phyloP scores from a whole-genome alignment of 1,140 invertebrate genomes.

The Mizuhopecten yessoensis region DNA sequence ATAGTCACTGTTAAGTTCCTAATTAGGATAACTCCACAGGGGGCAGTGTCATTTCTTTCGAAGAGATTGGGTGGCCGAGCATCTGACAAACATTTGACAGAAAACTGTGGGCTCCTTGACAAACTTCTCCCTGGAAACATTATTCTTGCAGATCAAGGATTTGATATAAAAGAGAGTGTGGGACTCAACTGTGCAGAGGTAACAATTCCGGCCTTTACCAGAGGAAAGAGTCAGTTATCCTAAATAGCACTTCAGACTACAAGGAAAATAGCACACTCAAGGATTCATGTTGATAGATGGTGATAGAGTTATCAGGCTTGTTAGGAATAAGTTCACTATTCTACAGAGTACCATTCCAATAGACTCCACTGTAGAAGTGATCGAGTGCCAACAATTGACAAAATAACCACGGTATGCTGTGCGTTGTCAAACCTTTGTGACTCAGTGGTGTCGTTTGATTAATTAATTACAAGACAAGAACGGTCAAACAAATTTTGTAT shows the following conservation, averaged over 20 bases:
- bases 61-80: conserved; percentile 55
- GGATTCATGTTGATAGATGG: conserved; percentile 69
- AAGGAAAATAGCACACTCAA: conserved; percentile 59
- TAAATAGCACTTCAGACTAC: conserved; percentile 55
- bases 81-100: too few species aligned
- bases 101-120: too few species aligned
- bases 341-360: conserved; percentile 61
- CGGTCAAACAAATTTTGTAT: too few species aligned
- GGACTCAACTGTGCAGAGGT: conserved; percentile 48
- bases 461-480: too few species aligned
- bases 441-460: conserved; percentile 59
- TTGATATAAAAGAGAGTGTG: conserved; percentile 59
- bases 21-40: conserved; percentile 57
- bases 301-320: conserved; percentile 62
- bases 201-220: conserved; percentile 59
- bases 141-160: conserved; percentile 58
- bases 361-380: conserved; percentile 51
- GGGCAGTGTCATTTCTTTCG: conserved; percentile 57
- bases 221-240: conserved; percentile 51
- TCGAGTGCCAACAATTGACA: conserved; percentile 57
- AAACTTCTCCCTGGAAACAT: conserved; percentile 54
- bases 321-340: conserved; percentile 65
- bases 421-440: conserved; percentile 56
- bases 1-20: conserved; percentile 42
- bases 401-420: conserved; percentile 61